A percentile compares a stretch with the other conserved stretches of the same genome.
Conservation (phyloP, 2,113 vertebrate species). For the Pristiophorus japonicus region DNA sequence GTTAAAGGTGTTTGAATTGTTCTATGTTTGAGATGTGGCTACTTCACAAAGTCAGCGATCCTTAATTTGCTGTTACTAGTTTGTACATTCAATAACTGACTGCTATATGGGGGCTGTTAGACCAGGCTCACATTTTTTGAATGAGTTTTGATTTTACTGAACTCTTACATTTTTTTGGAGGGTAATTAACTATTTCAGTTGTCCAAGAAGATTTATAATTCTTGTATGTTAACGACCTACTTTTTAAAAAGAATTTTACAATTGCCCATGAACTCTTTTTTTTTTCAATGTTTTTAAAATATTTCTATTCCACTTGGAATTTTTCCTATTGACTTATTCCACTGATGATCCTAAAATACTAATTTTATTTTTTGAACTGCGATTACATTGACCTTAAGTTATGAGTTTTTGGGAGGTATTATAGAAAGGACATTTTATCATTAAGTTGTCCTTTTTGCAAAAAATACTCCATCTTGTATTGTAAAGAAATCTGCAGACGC, state of each 20-base stretch:
- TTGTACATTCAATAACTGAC: neutral
- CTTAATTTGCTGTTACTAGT: neutral
- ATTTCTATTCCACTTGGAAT: neutral
- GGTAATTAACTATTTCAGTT: neutral
- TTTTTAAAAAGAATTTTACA: neutral
- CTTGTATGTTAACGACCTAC: neutral
- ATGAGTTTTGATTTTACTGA: neutral
- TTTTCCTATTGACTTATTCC: neutral
- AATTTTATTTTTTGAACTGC: neutral
- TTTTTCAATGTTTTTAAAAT: neutral
- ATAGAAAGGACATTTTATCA: conserved; percentile 29
- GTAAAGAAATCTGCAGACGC: conserved; percentile 72
- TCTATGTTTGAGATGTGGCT: too few species aligned
- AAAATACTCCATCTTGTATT: conserved; percentile 57
- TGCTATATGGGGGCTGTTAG: neutral
- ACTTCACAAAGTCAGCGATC: too few species aligned
- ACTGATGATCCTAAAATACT: neutral
- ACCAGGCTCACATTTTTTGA: neutral
- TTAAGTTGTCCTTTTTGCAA: conserved; percentile 34
- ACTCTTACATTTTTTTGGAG: neutral
- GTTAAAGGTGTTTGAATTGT: neutral
- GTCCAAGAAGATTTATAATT: neutral
- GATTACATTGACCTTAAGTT: conserved; percentile 4
- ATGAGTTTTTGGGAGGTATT: conserved; percentile 12
- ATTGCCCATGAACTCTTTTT: neutral